Conservation (phyloP, 2,797 vertebrate species). For the Chromis chromis region DNA sequence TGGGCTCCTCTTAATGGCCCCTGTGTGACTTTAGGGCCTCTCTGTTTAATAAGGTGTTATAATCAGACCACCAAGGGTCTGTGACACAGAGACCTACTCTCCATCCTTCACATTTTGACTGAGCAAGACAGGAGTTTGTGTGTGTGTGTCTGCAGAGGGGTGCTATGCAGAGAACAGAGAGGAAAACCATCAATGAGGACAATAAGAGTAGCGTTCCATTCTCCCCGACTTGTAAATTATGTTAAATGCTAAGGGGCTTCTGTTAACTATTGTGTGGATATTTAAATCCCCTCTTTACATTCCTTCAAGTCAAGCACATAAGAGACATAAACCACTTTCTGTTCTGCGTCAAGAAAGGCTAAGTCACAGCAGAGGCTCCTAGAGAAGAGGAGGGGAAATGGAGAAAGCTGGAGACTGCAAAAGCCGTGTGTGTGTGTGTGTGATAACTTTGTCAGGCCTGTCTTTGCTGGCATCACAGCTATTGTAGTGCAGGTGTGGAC, state of each 20-base stretch:
- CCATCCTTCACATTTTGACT: conserved; percentile 66
- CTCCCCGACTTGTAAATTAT: conserved; percentile 80
- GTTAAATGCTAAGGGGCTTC: conserved; percentile 71
- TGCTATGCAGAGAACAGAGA: conserved; percentile 49
- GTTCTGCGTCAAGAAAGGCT: conserved; percentile 59
- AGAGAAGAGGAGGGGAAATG: conserved; percentile 35
- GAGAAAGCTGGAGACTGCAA: conserved; percentile 29
- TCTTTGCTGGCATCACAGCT: conserved; percentile 57
- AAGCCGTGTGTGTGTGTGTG: conserved; percentile 13
- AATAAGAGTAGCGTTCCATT: conserved; percentile 75
- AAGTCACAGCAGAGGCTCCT: conserved; percentile 31
- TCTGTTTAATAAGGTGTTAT: conserved; percentile 87
- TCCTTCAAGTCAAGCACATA: conserved; percentile 62
- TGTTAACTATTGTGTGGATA: conserved; percentile 71
- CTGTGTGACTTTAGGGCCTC: conserved; percentile 84
- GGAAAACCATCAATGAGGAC: conserved; percentile 69
- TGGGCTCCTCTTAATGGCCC: conserved; percentile 78
- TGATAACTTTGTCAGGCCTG: conserved; percentile 35
- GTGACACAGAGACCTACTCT: conserved; percentile 63
- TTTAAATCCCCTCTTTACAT: conserved; percentile 66
- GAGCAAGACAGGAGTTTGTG: conserved; percentile 36
- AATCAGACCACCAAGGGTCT: conserved; percentile 87
- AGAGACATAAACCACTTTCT: conserved; percentile 72
- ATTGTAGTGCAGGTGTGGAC: conserved; percentile 80
- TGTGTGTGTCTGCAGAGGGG: conserved; percentile 39